Conservation (phyloP, 1,140 invertebrate species). For the Grapholita molesta region DNA sequence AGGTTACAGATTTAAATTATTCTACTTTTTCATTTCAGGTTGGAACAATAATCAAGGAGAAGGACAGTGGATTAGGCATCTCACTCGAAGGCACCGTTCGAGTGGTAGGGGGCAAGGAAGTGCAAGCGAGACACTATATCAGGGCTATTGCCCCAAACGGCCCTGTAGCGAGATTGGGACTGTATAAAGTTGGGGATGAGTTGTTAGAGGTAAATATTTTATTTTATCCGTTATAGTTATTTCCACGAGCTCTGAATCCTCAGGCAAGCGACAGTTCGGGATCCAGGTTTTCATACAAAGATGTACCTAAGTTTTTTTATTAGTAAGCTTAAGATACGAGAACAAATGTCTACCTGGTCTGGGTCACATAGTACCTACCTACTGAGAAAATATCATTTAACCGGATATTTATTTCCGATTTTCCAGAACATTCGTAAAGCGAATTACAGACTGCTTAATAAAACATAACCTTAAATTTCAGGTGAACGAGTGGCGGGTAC, state of each 20-base stretch:
- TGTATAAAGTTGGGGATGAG: constrained; percentile 81
- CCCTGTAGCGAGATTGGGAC: constrained; percentile 87
- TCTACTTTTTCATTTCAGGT: constrained; percentile 38
- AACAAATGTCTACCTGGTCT: too few relatives aligned
- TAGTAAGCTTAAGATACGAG: too few relatives aligned
- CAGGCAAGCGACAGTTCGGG: too few relatives aligned
- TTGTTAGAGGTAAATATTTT: constrained; percentile 79
- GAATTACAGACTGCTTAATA: too few relatives aligned
- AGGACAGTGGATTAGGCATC: constrained; percentile 88
- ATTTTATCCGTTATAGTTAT: not conserved
- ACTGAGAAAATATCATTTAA: too few relatives aligned
- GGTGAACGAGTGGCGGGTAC: constrained; percentile 93
- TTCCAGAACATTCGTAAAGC: too few relatives aligned
- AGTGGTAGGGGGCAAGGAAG: constrained; percentile 87
- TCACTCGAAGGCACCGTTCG: constrained; percentile 93
- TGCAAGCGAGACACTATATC: constrained; percentile 90
- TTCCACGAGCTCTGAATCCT: not conserved
- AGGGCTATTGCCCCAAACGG: constrained; percentile 88
- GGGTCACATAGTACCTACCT: too few relatives aligned
- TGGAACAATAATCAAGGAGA: constrained; percentile 63
- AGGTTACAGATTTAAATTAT: not conserved
- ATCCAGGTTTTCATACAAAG: too few relatives aligned
- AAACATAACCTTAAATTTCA: constrained; percentile 48
- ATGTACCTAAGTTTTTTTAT: too few relatives aligned
- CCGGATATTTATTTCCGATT: not conserved